Conservation (phyloP, 2,888 invertebrate species). For the Cheilosia soror region DNA sequence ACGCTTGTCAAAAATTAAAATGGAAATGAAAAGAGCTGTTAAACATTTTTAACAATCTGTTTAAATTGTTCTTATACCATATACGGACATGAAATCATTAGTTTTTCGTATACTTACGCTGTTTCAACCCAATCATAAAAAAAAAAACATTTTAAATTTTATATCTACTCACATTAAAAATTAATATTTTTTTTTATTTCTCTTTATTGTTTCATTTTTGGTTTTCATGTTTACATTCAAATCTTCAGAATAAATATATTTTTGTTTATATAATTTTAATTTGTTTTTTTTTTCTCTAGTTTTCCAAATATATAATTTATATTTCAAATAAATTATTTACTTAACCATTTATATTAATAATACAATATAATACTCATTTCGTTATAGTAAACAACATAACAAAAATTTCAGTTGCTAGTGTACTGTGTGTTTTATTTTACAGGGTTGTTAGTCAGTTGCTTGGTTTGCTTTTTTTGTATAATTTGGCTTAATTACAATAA, state of each 20-base stretch:
- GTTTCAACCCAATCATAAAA: neutral
- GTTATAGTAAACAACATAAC: slow-evolving; percentile 61
- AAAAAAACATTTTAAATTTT: slow-evolving; percentile 28
- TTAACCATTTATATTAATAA: slow-evolving; percentile 48
- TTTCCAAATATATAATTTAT: slow-evolving; percentile 49
- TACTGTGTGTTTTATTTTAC: slow-evolving; percentile 48
- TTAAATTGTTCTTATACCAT: no score
- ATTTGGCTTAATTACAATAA: slow-evolving; percentile 44
- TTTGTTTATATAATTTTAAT: slow-evolving; percentile 18
- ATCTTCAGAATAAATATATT: slow-evolving; percentile 63
- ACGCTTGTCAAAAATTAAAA: no score
- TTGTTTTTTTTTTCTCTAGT: slow-evolving; percentile 15
- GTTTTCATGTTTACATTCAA: slow-evolving; percentile 49
- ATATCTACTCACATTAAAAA: slow-evolving; percentile 64
- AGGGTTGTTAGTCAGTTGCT: slow-evolving; percentile 60
- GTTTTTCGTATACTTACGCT: neutral
- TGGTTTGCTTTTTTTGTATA: slow-evolving; percentile 2
- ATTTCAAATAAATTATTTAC: slow-evolving; percentile 48
- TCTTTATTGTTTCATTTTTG: slow-evolving; percentile 56
- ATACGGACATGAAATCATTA: neutral
- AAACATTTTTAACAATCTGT: no score
- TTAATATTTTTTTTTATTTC: slow-evolving; percentile 40
- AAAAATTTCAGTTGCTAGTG: slow-evolving; percentile 54
- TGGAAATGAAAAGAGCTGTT: no score
- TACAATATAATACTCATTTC: slow-evolving; percentile 28